Percentiles rank a stretch among this genome's conserved stretches.
phyloP scores from a whole-genome alignment of 2,888 invertebrate species.

The Chrysolina americana region DNA sequence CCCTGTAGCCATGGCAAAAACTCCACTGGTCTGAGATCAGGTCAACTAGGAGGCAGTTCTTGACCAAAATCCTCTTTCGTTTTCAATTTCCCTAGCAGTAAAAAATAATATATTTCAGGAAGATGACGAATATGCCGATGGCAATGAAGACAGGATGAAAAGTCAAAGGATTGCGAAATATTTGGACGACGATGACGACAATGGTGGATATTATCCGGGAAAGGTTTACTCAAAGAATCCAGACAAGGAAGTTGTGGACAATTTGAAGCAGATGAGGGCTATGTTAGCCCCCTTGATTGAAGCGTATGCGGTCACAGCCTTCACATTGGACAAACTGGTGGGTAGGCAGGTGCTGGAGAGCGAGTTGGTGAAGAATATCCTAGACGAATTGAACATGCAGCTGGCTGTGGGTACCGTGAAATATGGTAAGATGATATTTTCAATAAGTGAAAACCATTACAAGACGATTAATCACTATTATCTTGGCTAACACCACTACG shows the following conservation, averaged over 20 bases:
- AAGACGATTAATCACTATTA: background rate
- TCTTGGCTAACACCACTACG: background rate
- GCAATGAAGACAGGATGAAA: conserved; percentile 65
- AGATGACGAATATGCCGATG: conserved; percentile 59
- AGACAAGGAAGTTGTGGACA: conserved; percentile 56
- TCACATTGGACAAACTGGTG: conserved; percentile 73
- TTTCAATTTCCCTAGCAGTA: no score
- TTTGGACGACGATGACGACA: conserved; percentile 67
- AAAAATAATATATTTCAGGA: conserved; percentile 40
- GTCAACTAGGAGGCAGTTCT: no score
- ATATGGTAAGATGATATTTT: conserved; percentile 54
- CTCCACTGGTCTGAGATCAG: no score
- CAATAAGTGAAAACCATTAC: background rate
- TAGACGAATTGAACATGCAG: conserved; percentile 77
- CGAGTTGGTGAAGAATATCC: conserved; percentile 77
- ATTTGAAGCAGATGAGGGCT: conserved; percentile 68
- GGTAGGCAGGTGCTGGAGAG: conserved; percentile 76
- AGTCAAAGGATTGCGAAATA: conserved; percentile 71
- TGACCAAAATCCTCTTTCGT: no score
- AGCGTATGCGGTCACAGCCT: conserved; percentile 80
- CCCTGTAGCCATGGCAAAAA: no score
- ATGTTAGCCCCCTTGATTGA: conserved; percentile 82
- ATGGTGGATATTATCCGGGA: conserved; percentile 58
- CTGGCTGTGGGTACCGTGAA: conserved; percentile 71
- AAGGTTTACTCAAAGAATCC: conserved; percentile 60